A percentile compares a stretch with the other conserved stretches of the same genome.
These are phyloP conservation scores for Operophtera brumata DNA, from an alignment of 2,888 invertebrate genomes.

Conservation along the genomic window DNA sequence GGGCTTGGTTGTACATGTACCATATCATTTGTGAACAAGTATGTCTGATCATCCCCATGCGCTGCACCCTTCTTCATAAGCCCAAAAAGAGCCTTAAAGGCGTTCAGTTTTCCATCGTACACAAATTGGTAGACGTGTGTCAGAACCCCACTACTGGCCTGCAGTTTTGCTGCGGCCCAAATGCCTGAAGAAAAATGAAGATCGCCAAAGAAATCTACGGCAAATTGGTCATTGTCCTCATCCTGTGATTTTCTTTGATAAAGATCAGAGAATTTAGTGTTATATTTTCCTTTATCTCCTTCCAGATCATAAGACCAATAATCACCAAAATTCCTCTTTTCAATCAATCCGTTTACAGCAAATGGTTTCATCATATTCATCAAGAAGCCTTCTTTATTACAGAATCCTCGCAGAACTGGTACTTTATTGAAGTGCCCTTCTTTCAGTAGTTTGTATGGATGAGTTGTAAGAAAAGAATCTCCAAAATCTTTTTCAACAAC, in stretches of 20 bases:
- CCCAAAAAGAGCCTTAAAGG: conserved; percentile 35
- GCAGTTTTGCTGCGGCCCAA: conserved; percentile 39
- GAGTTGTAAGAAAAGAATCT: conserved; percentile 43
- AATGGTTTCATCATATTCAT: conserved; percentile 42
- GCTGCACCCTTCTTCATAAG: conserved; percentile 42
- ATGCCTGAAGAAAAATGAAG: conserved; percentile 49
- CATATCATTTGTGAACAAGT: conserved; percentile 27
- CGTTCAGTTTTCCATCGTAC: conserved; percentile 49
- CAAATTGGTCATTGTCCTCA: conserved; percentile 38
- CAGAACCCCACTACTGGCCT: conserved; percentile 36
- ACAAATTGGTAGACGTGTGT: conserved; percentile 50
- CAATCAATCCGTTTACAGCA: conserved; percentile 36
- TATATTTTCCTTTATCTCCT: conserved; percentile 30
- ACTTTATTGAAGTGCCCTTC: conserved; percentile 58
- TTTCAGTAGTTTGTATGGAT: conserved; percentile 62
- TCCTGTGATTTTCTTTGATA: conserved; percentile 30
- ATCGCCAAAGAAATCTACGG: conserved; percentile 52
- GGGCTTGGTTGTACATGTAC: conserved; percentile 22
- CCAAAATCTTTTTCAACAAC: conserved; percentile 53
- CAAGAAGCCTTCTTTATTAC: conserved; percentile 66
- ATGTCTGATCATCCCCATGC: conserved; percentile 50
- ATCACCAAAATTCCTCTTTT: conserved; percentile 40
- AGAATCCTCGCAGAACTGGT: conserved; percentile 73
- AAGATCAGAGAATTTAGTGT: conserved; percentile 29
- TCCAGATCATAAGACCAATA: conserved; percentile 40